Evolutionary conservation across 2,888 invertebrate genomes (phyloP), one percentile per base, ranked within the genome.

Genomic region (Ramazzottius varieornatus): DNA sequence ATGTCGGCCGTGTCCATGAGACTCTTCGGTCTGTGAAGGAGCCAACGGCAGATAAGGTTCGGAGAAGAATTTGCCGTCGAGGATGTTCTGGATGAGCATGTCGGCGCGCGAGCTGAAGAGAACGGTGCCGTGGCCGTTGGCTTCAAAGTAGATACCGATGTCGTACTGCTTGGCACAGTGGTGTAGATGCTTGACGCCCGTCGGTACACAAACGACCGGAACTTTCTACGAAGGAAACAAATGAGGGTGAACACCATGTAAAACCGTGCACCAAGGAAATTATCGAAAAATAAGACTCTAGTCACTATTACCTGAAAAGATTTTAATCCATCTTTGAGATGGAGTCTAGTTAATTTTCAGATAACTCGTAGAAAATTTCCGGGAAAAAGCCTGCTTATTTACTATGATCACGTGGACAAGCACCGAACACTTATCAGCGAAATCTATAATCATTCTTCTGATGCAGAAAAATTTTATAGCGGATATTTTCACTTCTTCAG

Each of bases 71-170:
- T n/a, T n/a, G 33, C 64, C 66, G 2, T 16, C 4, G 33, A 66
- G 24, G 2, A 24, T 64, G 65, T 33, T 20, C 1, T 40, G 29
- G 2, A 65, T 20, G 1, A 13, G 1, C 32, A 33, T 16, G 20
- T 65, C 64, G 33, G 63, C 33, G 32, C 33, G 32, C 40, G 46
- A 34, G 64, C 65, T 65, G 46, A 65, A 65, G 13, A 63, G 64
- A 13, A 65, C 86, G 0, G 96, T 98, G 20, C 98, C 98, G 78
- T 98, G 98, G 0, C 98, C 98, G 78, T 98, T 98, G 0, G 98
- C 96, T 70, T 99, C 98, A 77, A 99, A 99, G 78, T 98, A 99
- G 1, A 99, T 83, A 1, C 96, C 96, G 71, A 98, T 83, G 74
- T 98, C 94, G 78, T 84, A 94, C 66, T 87, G 82, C 46, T 83